phyloP scores from a whole-genome alignment of 1,140 invertebrate genomes.

The Hetaerina americana region DNA sequence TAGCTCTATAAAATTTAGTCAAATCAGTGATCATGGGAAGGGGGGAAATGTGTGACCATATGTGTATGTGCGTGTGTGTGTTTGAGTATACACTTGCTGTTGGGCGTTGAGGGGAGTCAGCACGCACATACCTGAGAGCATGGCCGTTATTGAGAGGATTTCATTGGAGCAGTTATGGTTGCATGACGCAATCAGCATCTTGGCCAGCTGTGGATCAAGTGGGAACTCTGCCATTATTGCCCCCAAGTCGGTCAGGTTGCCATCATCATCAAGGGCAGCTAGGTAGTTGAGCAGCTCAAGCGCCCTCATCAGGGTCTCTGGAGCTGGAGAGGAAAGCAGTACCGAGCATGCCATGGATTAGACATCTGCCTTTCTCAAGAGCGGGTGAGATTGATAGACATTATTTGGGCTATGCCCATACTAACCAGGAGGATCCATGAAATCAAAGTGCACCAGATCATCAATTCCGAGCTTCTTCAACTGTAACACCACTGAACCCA shows the following conservation, averaged over 20 bases:
- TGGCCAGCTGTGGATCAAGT: constrained; percentile 95
- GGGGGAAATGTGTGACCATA: no score
- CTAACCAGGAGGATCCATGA: constrained; percentile 59
- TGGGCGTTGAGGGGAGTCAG: no score
- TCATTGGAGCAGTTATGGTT: constrained; percentile 99
- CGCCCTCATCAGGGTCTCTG: constrained; percentile 98
- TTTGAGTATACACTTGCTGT: no score
- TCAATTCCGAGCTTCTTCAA: constrained; percentile 98
- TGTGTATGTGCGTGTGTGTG: no score
- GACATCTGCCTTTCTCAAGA: no score
- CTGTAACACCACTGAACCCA: constrained; percentile 94
- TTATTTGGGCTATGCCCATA: no score
- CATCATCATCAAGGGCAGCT: constrained; percentile 91
- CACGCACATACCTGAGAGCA: constrained; percentile 92
- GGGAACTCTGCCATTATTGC: constrained; percentile 99
- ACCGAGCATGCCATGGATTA: no score
- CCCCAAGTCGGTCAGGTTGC: constrained; percentile 89
- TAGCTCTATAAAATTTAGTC: no score
- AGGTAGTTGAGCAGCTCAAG: constrained; percentile 96
- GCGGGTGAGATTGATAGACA: no score
- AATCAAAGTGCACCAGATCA: constrained; percentile 78
- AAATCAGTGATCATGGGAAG: no score
- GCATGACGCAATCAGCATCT: constrained; percentile 94
- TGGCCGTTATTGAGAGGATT: constrained; percentile 96
- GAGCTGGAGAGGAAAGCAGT: constrained; percentile 44